Conservation (phyloP, 1,140 invertebrate genomes). For the Hormaphis cornu region DNA sequence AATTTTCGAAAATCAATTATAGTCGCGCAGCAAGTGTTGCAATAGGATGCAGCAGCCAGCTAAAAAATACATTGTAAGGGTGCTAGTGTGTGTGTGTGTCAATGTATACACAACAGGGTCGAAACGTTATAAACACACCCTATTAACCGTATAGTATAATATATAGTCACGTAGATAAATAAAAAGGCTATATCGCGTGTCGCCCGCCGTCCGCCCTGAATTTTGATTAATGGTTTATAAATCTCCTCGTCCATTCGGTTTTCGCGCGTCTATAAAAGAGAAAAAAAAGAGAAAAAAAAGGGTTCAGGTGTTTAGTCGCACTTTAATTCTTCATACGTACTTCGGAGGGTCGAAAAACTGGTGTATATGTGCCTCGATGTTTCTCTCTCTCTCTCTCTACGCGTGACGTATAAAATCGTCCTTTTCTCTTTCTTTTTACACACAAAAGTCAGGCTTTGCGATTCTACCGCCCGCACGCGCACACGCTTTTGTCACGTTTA, state of each 20-base stretch:
- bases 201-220: background rate
- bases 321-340: constrained; percentile 21
- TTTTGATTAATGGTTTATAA: constrained; percentile 12
- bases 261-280: background rate
- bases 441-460: background rate
- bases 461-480: too few relatives aligned
- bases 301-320: constrained; percentile 23
- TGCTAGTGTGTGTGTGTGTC: too few relatives aligned
- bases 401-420: too few relatives aligned
- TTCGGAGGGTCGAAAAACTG: constrained; percentile 8
- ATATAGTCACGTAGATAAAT: background rate
- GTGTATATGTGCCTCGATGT: background rate
- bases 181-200: constrained; percentile 1
- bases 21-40: background rate
- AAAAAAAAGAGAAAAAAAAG: background rate
- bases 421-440: too few relatives aligned
- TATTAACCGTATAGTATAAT: constrained; percentile 4
- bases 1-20: constrained; percentile 16
- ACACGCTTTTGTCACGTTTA: constrained; percentile 15
- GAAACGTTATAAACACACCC: constrained; percentile 12
- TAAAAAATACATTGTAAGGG: too few relatives aligned
- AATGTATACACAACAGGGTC: background rate
- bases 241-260: constrained; percentile 4
- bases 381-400: background rate
- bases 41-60: too few relatives aligned